Percentiles rank a stretch among this genome's conserved stretches.
Evolutionary conservation across 2,113 vertebrate species (phyloP).

Genomic region (Miniopterus natalensis): DNA sequence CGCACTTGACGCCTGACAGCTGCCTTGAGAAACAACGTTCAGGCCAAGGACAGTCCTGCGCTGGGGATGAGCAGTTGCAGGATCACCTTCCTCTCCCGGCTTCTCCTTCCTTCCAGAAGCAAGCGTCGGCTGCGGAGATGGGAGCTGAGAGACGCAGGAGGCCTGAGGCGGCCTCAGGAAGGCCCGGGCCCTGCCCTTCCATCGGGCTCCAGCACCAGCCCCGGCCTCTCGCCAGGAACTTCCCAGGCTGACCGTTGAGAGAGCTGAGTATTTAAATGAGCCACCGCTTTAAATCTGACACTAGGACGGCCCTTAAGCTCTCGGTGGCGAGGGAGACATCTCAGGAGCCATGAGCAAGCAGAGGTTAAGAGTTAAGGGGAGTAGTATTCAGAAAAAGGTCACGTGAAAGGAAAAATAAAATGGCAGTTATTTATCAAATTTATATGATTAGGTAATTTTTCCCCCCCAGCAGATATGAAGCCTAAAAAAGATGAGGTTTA

Average conservation of each 20-base stretch:
- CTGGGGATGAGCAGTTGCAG: not conserved
- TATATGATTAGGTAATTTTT: not conserved
- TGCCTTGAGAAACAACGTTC: not conserved
- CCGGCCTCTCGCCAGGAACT: not conserved
- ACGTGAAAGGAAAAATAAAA: not conserved
- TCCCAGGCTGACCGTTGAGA: not conserved
- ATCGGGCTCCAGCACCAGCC: not conserved
- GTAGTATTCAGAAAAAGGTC: not conserved
- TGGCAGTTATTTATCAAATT: not conserved
- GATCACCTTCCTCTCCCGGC: conserved; percentile 1
- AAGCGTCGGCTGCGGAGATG: not conserved
- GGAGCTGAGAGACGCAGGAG: not conserved
- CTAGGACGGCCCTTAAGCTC: not conserved
- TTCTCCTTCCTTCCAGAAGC: not conserved
- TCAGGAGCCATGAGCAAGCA: not conserved
- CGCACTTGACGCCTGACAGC: not conserved
- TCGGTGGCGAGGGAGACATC: not conserved
- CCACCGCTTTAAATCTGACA: not conserved
- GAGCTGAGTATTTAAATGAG: not conserved
- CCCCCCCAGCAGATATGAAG: not conserved
- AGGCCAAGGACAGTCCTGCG: not conserved
- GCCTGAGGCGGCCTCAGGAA: not conserved
- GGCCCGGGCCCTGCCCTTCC: not conserved
- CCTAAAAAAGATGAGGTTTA: not conserved
- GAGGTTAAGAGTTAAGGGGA: not conserved